phyloP scores from a whole-genome alignment of 1,140 invertebrate species.

The Gryon sp. region DNA sequence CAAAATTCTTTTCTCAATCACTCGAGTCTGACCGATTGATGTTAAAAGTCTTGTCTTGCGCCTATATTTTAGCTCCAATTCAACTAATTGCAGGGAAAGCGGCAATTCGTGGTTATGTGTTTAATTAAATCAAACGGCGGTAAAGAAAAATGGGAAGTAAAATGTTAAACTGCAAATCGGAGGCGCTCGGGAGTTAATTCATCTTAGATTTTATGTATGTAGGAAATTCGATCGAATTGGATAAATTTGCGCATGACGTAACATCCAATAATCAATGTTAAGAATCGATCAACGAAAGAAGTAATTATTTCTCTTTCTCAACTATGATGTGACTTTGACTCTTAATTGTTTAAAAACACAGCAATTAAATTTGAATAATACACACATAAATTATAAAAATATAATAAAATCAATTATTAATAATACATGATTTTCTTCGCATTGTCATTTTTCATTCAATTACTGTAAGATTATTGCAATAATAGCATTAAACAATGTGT shows the following conservation, averaged over 20 bases:
- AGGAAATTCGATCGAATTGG: conserved; percentile 41
- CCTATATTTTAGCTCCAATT: conserved; percentile 17
- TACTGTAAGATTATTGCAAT: too few species aligned
- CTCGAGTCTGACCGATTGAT: conserved; percentile 20
- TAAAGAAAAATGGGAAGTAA: conserved; percentile 58
- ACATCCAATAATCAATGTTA: conserved; percentile 15
- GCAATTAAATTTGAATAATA: too few species aligned
- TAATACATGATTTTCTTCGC: too few species aligned
- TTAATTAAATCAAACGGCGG: conserved; percentile 65
- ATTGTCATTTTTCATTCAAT: too few species aligned
- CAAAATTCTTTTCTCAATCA: conserved; percentile 31
- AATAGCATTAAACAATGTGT: too few species aligned
- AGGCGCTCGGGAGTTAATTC: conserved; percentile 23
- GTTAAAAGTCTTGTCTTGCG: conserved; percentile 19
- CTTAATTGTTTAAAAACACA: too few species aligned
- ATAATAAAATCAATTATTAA: too few species aligned
- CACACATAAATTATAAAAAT: too few species aligned
- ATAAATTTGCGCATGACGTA: conserved; percentile 21
- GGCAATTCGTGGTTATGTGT: conserved; percentile 40
- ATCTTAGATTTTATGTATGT: conserved; percentile 19
- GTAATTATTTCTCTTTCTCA: conserved; percentile 33
- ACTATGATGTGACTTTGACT: background rate
- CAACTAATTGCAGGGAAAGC: conserved; percentile 67
- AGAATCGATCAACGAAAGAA: conserved; percentile 23
- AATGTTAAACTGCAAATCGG: conserved; percentile 32